These are phyloP conservation scores for Mythimna pallens DNA, from an alignment of 2,888 invertebrate genomes.

Conservation along the genomic window DNA sequence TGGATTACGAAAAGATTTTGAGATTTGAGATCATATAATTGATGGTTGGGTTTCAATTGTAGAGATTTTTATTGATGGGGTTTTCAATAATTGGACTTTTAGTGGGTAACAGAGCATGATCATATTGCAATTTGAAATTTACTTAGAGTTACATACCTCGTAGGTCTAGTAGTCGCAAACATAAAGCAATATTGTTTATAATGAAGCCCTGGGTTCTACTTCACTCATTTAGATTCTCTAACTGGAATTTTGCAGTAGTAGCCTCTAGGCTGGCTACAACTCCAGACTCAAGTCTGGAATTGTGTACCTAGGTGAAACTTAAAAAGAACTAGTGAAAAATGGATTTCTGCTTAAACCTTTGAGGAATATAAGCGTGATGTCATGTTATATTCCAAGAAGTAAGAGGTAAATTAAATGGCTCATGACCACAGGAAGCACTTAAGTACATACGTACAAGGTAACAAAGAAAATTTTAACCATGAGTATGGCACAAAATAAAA, in stretches of 20 bases:
- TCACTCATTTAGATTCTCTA: not conserved
- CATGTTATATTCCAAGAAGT: conserved; percentile 3
- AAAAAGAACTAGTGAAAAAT: not conserved
- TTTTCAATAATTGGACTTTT: not conserved
- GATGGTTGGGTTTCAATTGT: conserved; percentile 23
- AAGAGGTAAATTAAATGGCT: conserved; percentile 22
- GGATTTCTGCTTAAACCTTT: not conserved
- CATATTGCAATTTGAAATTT: not conserved
- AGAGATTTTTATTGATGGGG: conserved; percentile 13
- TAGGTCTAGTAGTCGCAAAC: not conserved
- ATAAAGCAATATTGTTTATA: not conserved
- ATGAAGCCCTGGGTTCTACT: not conserved
- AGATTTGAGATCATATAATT: conserved; percentile 40
- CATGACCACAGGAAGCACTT: conserved; percentile 30
- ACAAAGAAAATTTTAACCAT: conserved; percentile 49
- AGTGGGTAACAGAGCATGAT: not conserved
- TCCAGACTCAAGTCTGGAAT: not conserved
- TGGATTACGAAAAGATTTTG: conserved; percentile 47
- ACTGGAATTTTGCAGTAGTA: not conserved
- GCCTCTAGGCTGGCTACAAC: not conserved
- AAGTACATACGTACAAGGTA: conserved; percentile 15
- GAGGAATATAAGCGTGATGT: not conserved
- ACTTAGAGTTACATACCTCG: not conserved
- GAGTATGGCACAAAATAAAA: conserved; percentile 32
- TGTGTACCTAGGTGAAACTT: not conserved